phyloP scores from a whole-genome alignment of 2,113 vertebrate species.

The Podarcis raffonei region DNA sequence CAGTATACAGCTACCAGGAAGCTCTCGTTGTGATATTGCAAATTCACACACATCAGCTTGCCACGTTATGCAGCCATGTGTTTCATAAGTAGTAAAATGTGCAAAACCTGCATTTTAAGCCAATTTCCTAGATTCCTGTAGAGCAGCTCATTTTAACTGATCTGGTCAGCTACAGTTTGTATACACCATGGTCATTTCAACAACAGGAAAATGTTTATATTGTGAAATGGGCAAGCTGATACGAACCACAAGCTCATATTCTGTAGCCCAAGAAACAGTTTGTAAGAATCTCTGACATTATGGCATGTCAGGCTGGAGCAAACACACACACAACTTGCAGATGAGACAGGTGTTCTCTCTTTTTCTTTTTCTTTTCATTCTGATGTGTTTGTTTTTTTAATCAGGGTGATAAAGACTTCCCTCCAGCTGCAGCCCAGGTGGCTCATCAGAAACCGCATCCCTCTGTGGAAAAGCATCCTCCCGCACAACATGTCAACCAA shows the following conservation, averaged over 20 bases:
- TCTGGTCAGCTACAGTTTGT: background rate
- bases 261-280: background rate
- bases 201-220: background rate
- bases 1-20: too few relatives aligned
- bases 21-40: background rate
- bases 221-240: background rate
- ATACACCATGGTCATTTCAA: background rate
- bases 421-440: conserved; percentile 95
- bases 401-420: conserved; percentile 98
- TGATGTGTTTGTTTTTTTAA: conserved; percentile 33
- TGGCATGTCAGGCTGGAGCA: background rate
- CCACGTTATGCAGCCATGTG: background rate
- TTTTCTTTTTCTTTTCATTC: conserved; percentile 12
- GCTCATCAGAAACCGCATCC: conserved; percentile 98
- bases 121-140: background rate
- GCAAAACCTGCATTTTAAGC: background rate
- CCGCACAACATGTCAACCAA: conserved; percentile 84
- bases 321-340: too few relatives aligned
- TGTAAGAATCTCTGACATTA: background rate
- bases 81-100: background rate
- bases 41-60: background rate
- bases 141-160: background rate
- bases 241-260: background rate
- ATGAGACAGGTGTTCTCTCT: background rate
- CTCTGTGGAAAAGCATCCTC: conserved; percentile 86